Evolutionary conservation across 2,797 vertebrate species (phyloP).

Genomic region (Peromyscus aztecus): DNA sequence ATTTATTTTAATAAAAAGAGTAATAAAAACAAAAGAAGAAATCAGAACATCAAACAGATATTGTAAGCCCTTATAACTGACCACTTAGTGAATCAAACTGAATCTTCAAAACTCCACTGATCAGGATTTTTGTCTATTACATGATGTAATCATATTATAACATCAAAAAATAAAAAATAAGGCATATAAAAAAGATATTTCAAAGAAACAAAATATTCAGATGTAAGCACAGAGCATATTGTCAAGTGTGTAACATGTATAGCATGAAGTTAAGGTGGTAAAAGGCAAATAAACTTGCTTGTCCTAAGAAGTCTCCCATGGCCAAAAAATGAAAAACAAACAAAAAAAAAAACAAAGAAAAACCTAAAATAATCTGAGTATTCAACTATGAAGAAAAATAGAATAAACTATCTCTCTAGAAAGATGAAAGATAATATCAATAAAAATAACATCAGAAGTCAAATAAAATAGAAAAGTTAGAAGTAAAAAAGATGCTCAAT

Average conservation of each 20-base stretch:
- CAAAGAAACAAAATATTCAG: conserved; percentile 10
- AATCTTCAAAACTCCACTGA: neutral
- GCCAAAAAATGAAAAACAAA: neutral
- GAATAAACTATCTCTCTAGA: neutral
- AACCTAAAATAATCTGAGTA: neutral
- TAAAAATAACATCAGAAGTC: neutral
- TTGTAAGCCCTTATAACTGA: conserved; percentile 2
- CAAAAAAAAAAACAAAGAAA: neutral
- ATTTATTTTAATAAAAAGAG: neutral
- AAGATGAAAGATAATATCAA: neutral
- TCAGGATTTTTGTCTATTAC: neutral
- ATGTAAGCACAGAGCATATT: neutral
- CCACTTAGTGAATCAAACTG: neutral
- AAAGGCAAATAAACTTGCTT: neutral
- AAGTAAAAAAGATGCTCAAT: neutral
- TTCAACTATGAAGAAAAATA: neutral
- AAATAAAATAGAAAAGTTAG: conserved; percentile 12
- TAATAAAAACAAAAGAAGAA: neutral
- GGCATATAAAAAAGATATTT: neutral
- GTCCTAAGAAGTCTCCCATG: neutral
- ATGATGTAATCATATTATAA: conserved; percentile 2
- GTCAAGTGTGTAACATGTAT: neutral
- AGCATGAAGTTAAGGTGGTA: neutral
- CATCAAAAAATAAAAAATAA: neutral
- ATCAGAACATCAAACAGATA: neutral